Evolutionary conservation across 2,888 invertebrate genomes (phyloP).

Genomic region (Dryocosmus kuriphilus): DNA sequence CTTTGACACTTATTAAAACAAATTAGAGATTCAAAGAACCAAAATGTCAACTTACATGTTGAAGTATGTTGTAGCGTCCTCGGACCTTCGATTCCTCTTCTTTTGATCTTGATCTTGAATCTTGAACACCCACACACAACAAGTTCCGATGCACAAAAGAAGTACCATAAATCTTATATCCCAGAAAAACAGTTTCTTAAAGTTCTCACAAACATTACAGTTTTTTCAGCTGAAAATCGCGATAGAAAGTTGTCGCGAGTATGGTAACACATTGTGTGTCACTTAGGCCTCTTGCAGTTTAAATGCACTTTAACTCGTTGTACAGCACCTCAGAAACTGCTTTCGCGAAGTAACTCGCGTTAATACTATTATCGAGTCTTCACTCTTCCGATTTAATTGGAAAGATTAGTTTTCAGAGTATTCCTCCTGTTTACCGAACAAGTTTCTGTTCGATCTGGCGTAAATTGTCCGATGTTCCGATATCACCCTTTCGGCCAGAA

Average conservation of each 20-base stretch:
- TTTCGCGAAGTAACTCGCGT: constrained; percentile 20
- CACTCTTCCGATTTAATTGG: constrained; percentile 26
- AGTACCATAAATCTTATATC: not conserved
- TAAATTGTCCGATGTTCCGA: constrained; percentile 23
- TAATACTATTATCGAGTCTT: constrained; percentile 23
- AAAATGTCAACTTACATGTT: not conserved
- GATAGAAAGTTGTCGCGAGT: constrained; percentile 13
- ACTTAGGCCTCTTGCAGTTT: constrained; percentile 13
- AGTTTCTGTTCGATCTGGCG: constrained; percentile 10
- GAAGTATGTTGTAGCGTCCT: constrained; percentile 11
- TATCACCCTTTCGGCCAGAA: constrained; percentile 9
- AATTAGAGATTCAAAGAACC: not conserved
- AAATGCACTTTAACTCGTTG: constrained; percentile 19
- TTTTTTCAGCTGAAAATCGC: not conserved
- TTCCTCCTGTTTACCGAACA: constrained; percentile 30
- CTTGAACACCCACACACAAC: constrained; percentile 11
- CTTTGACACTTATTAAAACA: too few species aligned
- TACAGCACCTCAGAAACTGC: not conserved
- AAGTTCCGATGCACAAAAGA: constrained; percentile 13
- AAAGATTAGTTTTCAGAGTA: constrained; percentile 37
- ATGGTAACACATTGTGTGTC: not conserved
- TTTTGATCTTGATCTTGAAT: constrained; percentile 8
- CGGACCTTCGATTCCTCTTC: not conserved
- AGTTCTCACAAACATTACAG: not conserved
- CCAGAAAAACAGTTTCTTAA: not conserved